Evolutionary conservation across 2,113 vertebrate genomes (phyloP).

Genomic region (Abramis brama): DNA sequence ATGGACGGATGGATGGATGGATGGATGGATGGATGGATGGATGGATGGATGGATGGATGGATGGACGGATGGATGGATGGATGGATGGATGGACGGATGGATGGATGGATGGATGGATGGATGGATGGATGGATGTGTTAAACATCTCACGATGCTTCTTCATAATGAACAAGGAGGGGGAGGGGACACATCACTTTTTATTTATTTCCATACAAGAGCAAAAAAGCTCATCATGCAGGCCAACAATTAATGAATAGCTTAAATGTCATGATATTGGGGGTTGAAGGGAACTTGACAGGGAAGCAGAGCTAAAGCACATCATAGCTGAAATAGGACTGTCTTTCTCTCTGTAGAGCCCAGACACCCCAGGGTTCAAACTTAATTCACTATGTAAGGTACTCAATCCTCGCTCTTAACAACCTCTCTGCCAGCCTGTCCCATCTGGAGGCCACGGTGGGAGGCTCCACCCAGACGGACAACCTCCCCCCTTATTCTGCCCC

Average conservation of each 20-base stretch:
- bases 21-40: not conserved
- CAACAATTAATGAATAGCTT: constrained; percentile 87
- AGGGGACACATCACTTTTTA: constrained; percentile 60
- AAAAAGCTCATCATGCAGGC: constrained; percentile 78
- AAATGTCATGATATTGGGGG: constrained; percentile 83
- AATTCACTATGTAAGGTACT: constrained; percentile 77
- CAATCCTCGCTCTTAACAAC: constrained; percentile 67
- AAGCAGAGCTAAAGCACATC: constrained; percentile 69
- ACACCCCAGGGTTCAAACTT: constrained; percentile 81
- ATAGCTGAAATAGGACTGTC: constrained; percentile 77
- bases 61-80: too few species aligned
- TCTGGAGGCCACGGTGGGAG: constrained; percentile 67
- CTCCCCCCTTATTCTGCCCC: constrained; percentile 55
- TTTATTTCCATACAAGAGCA: constrained; percentile 72
- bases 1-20: not conserved
- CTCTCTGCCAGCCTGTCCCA: constrained; percentile 68
- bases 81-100: too few species aligned
- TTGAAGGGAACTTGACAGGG: constrained; percentile 76
- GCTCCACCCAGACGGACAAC: constrained; percentile 60
- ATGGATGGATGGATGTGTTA: constrained; percentile 53
- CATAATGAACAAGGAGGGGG: constrained; percentile 60
- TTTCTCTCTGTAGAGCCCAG: constrained; percentile 72
- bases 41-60: too few species aligned
- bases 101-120: too few species aligned
- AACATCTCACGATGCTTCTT: constrained; percentile 57